A percentile compares a stretch with the other conserved stretches of the same genome.
Evolutionary conservation across 92 coral and sea anemone genomes (phyloP).

Genomic region (Plumapathes pennacea): DNA sequence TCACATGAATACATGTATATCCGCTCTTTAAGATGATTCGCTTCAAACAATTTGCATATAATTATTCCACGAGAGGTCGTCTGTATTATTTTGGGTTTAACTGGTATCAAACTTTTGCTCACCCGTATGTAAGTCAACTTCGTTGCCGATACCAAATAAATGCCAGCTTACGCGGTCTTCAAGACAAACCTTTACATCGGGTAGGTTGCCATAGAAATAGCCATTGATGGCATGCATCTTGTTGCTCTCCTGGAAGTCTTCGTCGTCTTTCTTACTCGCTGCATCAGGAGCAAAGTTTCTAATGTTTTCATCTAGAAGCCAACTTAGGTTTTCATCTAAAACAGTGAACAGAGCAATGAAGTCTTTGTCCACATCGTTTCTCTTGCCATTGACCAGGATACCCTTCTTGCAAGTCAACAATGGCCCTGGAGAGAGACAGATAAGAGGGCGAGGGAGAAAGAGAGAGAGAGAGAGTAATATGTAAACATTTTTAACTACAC

Average conservation of each 20-base stretch:
- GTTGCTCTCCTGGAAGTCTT: constrained; percentile 58
- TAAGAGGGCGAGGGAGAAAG: background rate
- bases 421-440: constrained; percentile 26
- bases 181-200: constrained; percentile 53
- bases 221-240: constrained; percentile 69
- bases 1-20: too few species aligned
- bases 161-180: constrained; percentile 71
- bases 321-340: constrained; percentile 67
- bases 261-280: constrained; percentile 36
- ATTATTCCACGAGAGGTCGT: too few species aligned
- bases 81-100: too few species aligned
- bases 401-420: constrained; percentile 67
- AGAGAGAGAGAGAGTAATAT: too few species aligned
- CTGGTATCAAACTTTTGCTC: too few species aligned
- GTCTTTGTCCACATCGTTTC: constrained; percentile 54
- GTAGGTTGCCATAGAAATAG: constrained; percentile 59
- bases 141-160: constrained; percentile 66
- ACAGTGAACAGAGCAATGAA: constrained; percentile 55
- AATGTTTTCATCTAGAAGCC: constrained; percentile 65
- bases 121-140: constrained; percentile 69
- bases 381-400: constrained; percentile 28
- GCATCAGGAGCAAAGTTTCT: constrained; percentile 15
- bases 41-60: too few species aligned
- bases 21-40: too few species aligned
- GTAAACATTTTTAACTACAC: too few species aligned